Conservation (phyloP, 2,113 vertebrate species). For the Heptranchias perlo region DNA sequence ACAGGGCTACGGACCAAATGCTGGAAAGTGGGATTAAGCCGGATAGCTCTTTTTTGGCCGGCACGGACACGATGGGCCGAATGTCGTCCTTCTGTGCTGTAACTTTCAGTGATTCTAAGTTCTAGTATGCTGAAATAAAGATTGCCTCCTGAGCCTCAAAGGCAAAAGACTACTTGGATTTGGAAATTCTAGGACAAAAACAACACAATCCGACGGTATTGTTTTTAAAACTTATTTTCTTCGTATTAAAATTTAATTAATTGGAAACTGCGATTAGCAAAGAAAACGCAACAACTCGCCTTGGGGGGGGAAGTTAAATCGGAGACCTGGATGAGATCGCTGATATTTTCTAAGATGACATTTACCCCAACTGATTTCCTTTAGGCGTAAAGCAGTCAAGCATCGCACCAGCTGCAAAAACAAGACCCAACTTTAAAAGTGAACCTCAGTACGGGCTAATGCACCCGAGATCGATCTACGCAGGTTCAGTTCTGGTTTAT, state of each 20-base stretch:
- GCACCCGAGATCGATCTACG: neutral
- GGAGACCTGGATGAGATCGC: neutral
- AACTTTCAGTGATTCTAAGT: no score
- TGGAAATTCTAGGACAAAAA: neutral
- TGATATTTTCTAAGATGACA: conserved; percentile 6
- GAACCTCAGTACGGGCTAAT: neutral
- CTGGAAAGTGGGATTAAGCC: no score
- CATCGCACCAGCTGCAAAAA: neutral
- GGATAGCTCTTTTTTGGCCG: no score
- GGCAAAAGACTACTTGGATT: neutral
- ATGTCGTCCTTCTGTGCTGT: no score
- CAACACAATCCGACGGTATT: neutral
- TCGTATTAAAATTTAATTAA: neutral
- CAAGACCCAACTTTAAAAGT: neutral
- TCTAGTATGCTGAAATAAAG: no score
- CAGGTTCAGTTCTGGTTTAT: neutral
- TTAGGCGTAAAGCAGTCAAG: neutral
- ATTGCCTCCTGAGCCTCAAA: neutral
- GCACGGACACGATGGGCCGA: no score
- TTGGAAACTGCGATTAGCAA: neutral
- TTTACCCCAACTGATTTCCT: neutral
- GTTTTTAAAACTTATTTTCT: neutral
- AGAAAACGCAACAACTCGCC: neutral
- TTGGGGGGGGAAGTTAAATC: neutral
- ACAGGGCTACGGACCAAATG: no score